A percentile compares a stretch with the other conserved stretches of the same genome.
These are phyloP conservation scores for Mamestra brassicae DNA, from an alignment of 2,888 invertebrate species.

Conservation along the genomic window DNA sequence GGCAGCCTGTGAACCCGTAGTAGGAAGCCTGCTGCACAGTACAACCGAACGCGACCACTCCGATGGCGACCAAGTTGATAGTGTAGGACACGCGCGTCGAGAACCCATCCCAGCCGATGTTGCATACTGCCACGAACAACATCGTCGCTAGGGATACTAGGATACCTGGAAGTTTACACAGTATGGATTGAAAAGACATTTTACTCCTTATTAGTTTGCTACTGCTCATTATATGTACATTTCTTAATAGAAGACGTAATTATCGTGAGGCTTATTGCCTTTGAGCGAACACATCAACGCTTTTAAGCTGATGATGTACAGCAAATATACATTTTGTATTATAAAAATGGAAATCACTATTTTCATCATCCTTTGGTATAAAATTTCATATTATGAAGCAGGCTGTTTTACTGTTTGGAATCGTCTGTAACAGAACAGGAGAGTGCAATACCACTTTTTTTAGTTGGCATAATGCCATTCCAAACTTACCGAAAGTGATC, in stretches of 20 bases:
- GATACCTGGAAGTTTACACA: constrained; percentile 91
- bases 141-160: constrained; percentile 95
- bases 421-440: background rate
- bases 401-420: background rate
- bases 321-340: background rate
- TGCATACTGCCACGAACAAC: constrained; percentile 95
- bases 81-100: constrained; percentile 95
- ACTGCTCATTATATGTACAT: too few relatives aligned
- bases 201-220: background rate
- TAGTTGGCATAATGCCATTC: background rate
- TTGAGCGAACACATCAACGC: background rate
- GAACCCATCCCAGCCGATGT: constrained; percentile 96
- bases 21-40: constrained; percentile 98
- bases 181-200: background rate
- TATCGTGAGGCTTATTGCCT: background rate
- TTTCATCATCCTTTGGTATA: background rate
- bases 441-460: background rate
- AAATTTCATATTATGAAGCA: background rate
- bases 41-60: constrained; percentile 96
- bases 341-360: background rate
- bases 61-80: constrained; percentile 96
- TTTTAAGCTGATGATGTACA: background rate
- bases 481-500: constrained; percentile 94
- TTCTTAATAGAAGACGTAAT: background rate
- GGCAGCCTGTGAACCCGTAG: constrained; percentile 98